Percentiles rank a stretch among this genome's conserved stretches.
Conservation (phyloP, 1,140 invertebrate genomes). For the Hirudo medicinalis region DNA sequence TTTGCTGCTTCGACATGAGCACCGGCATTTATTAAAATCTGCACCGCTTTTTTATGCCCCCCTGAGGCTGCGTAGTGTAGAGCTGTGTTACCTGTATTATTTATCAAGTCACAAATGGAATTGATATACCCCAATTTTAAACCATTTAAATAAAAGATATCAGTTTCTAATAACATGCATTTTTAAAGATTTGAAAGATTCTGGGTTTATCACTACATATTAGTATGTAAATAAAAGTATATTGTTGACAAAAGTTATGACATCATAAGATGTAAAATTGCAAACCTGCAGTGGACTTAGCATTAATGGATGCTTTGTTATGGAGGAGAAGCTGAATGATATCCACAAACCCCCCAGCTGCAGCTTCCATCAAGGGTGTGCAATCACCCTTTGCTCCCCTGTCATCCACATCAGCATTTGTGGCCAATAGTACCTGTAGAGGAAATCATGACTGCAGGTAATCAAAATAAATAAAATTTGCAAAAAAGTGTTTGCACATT, state of each 20-base stretch:
- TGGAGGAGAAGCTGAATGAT: constrained; percentile 86
- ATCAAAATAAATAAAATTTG: neutral
- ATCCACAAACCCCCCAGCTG: constrained; percentile 93
- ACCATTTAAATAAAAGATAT: neutral
- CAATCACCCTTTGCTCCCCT: constrained; percentile 12
- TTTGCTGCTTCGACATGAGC: constrained; percentile 78
- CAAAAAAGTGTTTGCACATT: neutral
- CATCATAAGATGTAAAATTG: neutral
- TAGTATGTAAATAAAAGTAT: too few relatives aligned
- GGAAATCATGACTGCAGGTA: neutral
- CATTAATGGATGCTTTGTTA: constrained; percentile 95
- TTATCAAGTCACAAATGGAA: neutral
- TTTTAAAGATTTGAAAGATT: neutral
- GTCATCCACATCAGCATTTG: constrained; percentile 13
- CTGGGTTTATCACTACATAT: neutral
- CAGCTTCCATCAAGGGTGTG: constrained; percentile 97
- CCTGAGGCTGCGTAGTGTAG: constrained; percentile 13
- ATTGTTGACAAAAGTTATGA: neutral
- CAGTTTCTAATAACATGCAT: neutral
- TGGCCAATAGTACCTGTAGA: constrained; percentile 1
- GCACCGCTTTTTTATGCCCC: neutral
- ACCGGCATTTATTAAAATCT: constrained; percentile 9
- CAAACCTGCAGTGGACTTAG: constrained; percentile 40
- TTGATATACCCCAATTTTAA: neutral
- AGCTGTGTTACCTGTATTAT: constrained; percentile 8